A percentile compares a stretch with the other conserved stretches of the same genome.
phyloP scores from a whole-genome alignment of 2,113 vertebrate species.

The Oxyura jamaicensis region DNA sequence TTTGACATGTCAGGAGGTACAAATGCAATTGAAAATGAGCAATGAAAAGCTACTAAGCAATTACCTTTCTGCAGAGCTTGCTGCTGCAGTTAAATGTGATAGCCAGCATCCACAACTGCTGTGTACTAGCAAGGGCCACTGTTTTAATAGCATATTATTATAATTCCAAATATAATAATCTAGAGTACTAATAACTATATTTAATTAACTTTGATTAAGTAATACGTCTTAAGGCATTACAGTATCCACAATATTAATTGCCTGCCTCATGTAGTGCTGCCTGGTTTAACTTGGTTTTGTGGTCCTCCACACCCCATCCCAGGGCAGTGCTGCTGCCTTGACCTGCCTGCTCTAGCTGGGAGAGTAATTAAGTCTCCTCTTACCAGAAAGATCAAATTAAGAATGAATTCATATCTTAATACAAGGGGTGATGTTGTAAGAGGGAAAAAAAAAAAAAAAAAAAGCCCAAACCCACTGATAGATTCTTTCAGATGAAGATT shows the following conservation, averaged over 20 bases:
- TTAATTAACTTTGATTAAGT: background rate
- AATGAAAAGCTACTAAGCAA: background rate
- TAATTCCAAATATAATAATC: background rate
- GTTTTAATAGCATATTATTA: background rate
- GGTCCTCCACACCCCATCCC: too few species aligned
- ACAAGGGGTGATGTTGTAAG: background rate
- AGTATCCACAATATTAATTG: background rate
- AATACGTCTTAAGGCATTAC: background rate
- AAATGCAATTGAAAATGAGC: background rate
- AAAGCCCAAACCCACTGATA: too few species aligned
- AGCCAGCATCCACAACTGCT: background rate
- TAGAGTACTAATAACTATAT: background rate
- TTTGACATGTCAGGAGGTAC: background rate
- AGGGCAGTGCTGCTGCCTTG: background rate
- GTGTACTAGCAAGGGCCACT: background rate
- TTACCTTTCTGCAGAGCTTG: background rate
- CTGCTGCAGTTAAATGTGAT: background rate
- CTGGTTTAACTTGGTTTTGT: background rate
- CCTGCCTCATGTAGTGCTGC: background rate
- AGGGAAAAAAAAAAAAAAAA: background rate
- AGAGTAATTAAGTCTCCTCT: background rate
- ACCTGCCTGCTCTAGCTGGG: accelerated
- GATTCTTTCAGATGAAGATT: too few species aligned
- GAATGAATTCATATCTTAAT: background rate
- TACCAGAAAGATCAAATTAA: background rate